These are phyloP conservation scores for Atta texana DNA, from an alignment of 1,140 invertebrate genomes.

Conservation along the genomic window DNA sequence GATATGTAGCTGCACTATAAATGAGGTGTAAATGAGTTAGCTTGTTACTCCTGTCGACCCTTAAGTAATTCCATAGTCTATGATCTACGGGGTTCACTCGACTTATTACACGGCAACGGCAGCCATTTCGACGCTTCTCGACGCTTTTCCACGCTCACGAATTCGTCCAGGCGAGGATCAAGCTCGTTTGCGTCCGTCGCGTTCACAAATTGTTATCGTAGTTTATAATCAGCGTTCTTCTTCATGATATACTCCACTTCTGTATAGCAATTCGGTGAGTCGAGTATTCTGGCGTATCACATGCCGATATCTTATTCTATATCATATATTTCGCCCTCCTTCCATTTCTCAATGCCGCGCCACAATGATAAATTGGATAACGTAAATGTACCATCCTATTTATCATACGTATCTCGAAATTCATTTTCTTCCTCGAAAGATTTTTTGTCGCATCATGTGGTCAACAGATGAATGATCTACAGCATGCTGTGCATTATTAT, in stretches of 20 bases:
- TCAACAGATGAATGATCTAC: background rate
- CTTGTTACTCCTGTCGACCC: too few relatives aligned
- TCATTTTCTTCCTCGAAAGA: background rate
- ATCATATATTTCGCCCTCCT: background rate
- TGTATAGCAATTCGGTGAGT: slow-evolving; percentile 73
- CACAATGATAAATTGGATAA: slow-evolving; percentile 58
- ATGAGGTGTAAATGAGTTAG: too few relatives aligned
- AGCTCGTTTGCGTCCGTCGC: slow-evolving; percentile 55
- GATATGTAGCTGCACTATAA: too few relatives aligned
- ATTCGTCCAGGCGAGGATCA: slow-evolving; percentile 36
- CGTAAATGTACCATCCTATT: background rate
- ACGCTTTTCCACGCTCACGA: slow-evolving; percentile 46
- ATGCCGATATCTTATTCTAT: slow-evolving; percentile 43
- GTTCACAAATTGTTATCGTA: slow-evolving; percentile 63
- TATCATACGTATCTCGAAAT: background rate
- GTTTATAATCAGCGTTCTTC: slow-evolving; percentile 62
- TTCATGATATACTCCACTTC: slow-evolving; percentile 63
- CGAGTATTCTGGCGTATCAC: slow-evolving; percentile 45
- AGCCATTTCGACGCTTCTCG: slow-evolving; percentile 59
- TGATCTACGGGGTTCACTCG: slow-evolving; percentile 63
- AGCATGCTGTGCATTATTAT: background rate
- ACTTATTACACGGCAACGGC: slow-evolving; percentile 57
- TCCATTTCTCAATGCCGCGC: slow-evolving; percentile 12
- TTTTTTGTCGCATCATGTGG: background rate
- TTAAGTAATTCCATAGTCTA: background rate